Conservation (phyloP, 2,888 invertebrate species). For the Drosophila neutralis region DNA sequence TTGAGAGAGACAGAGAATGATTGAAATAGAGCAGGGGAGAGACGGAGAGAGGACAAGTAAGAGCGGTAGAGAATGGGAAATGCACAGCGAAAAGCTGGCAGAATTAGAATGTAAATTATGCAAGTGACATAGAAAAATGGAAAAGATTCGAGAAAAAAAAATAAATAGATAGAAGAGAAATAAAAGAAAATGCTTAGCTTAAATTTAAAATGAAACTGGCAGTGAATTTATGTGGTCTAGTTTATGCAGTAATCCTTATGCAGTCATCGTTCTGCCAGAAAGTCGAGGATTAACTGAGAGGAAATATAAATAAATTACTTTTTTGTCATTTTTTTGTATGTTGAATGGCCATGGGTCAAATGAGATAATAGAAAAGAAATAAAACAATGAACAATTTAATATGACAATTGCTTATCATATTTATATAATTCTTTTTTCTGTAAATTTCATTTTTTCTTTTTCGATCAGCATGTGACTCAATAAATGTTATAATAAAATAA, state of each 20-base stretch:
- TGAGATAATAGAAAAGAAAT: background rate
- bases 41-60: background rate
- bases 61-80: slow-evolving; percentile 1
- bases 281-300: slow-evolving; percentile 26
- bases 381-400: background rate
- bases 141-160: slow-evolving; percentile 13
- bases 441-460: background rate
- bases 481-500: background rate
- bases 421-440: background rate
- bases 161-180: slow-evolving; percentile 20
- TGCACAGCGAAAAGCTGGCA: slow-evolving; percentile 47
- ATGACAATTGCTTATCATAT: background rate
- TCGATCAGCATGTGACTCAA: background rate
- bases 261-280: slow-evolving; percentile 24
- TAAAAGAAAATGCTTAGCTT: slow-evolving; percentile 48
- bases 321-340: background rate
- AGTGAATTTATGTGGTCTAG: slow-evolving; percentile 46
- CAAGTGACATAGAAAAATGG: slow-evolving; percentile 65
- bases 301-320: slow-evolving; percentile 22
- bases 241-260: slow-evolving; percentile 27
- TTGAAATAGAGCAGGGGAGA: slow-evolving; percentile 3
- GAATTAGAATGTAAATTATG: slow-evolving; percentile 78
- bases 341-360: slow-evolving; percentile 18
- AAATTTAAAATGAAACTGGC: slow-evolving; percentile 47
- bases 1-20: slow-evolving; percentile 31